phyloP scores from a whole-genome alignment of 2,113 vertebrate species.

The Pseudorectes ferrugineus region DNA sequence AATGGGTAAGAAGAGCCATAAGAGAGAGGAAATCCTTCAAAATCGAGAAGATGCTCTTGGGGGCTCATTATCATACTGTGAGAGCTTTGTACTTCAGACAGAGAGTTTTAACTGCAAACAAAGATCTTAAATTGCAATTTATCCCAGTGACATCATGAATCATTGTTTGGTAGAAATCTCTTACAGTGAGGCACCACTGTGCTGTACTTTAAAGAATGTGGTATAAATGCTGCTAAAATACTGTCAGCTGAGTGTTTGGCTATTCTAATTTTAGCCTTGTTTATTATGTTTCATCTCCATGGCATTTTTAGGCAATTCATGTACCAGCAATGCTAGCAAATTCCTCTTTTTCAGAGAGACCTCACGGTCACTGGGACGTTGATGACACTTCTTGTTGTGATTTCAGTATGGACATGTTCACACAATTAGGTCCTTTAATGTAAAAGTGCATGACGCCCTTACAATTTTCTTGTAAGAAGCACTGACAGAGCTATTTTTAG shows the following conservation, averaged over 20 bases:
- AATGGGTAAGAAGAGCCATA: background rate
- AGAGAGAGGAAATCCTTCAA: background rate
- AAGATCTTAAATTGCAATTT: background rate
- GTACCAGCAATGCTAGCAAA: background rate
- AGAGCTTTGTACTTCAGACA: background rate
- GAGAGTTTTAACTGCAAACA: background rate
- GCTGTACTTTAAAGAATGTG: conserved; percentile 14
- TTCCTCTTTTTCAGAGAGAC: background rate
- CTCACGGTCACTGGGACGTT: background rate
- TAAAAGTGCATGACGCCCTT: background rate
- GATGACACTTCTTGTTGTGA: background rate
- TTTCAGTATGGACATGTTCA: background rate
- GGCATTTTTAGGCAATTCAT: conserved; percentile 31
- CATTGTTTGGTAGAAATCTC: conserved; percentile 5
- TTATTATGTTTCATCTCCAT: conserved; percentile 52
- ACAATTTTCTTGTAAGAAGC: background rate
- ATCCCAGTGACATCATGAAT: background rate
- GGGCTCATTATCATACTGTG: background rate
- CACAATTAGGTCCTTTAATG: background rate
- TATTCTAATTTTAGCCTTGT: conserved; percentile 48
- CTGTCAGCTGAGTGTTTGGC: conserved; percentile 7
- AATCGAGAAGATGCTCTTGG: background rate
- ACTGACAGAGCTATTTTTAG: background rate
- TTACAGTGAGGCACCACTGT: background rate
- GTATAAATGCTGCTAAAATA: conserved; percentile 38